These are phyloP conservation scores for Mirounga angustirostris DNA, from an alignment of 2,113 vertebrate species.

Conservation along the genomic window DNA sequence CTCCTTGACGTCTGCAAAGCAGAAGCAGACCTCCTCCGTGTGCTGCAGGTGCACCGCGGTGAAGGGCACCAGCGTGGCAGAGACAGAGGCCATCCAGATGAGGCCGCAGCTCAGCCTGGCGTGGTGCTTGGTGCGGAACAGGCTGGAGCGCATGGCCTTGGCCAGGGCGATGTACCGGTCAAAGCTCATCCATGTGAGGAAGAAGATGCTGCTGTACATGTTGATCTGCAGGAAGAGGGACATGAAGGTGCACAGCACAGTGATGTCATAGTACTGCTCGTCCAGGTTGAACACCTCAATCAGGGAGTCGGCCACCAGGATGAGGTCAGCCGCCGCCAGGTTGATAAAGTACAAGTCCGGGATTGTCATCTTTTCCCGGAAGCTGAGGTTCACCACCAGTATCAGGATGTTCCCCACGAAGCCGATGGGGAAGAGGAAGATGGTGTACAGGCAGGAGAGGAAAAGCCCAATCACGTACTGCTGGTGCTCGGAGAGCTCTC, in stretches of 20 bases:
- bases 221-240: slow-evolving; percentile 98
- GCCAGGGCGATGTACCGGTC: slow-evolving; percentile 97
- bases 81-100: slow-evolving; percentile 97
- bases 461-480: slow-evolving; percentile 95
- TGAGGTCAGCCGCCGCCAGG: slow-evolving; percentile 95
- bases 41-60: slow-evolving; percentile 96
- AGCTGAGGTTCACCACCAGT: slow-evolving; percentile 96
- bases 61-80: slow-evolving; percentile 96
- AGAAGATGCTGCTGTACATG: slow-evolving; percentile 99
- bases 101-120: slow-evolving; percentile 96
- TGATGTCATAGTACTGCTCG: slow-evolving; percentile 97
- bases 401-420: slow-evolving; percentile 98
- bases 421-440: slow-evolving; percentile 97
- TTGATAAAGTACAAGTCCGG: slow-evolving; percentile 98
- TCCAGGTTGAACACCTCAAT: slow-evolving; percentile 99
- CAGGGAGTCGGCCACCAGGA: slow-evolving; percentile 97
- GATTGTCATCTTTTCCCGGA: slow-evolving; percentile 98
- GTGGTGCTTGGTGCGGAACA: slow-evolving; percentile 95
- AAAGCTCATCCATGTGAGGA: slow-evolving; percentile 99
- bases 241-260: slow-evolving; percentile 98
- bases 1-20: slow-evolving; percentile 96
- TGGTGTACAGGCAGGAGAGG: slow-evolving; percentile 96
- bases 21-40: slow-evolving; percentile 95
- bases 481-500: slow-evolving; percentile 88
- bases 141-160: slow-evolving; percentile 92